Base-by-base conservation (phyloP, 2,113 vertebrate genomes). In the Hymenochirus boettgeri region DNA sequence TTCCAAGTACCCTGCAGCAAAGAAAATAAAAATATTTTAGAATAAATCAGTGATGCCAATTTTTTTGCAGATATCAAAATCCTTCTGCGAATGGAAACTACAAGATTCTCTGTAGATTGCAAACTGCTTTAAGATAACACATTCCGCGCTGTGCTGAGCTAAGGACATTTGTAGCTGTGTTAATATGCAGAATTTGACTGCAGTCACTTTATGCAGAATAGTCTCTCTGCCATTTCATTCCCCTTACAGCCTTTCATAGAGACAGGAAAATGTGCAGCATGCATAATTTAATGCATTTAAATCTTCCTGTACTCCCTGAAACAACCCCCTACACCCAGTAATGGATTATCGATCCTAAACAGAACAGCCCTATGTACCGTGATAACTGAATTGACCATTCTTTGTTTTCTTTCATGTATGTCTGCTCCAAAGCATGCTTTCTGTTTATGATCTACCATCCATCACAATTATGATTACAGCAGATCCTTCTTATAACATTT, bases 251-350 rank as follows among this genome's bases (percentile, higher is more conserved):
- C 78, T 74, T 71, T 75, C 71, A 78, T 55, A 1, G 72, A 83
- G 75, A 75, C 76, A 80, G 76, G 77, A 86, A 83, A 74, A 73
- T 82, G 78, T 80, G 74, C 65, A 70, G 74, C 86, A 91, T 94
- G 79, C 85, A 92, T 92, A 89, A 93, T 92, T 90, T 81, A 93
- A 35, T 85, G 76, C 75, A 81, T 80, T 85, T 76, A 72, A 85
- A 85, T 89, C 79, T 83, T 85, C 76, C 71, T 77, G 75, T 74
- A 75, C 84, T 89, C 91, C 85, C 89, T 90, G 85, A 76, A 82
- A 82, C 73, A 71, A 70, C 76, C 74, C n/a, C 73, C 77, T 82
- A 80, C 51, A 76, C 75, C 75, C 82, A 85, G 79, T 87, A 89
- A 86, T 81, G 75, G 82, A 79, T 74, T 91, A 93, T 93, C 73